phyloP scores from a whole-genome alignment of 1,140 invertebrate species.

The Diploscapter pachys region DNA sequence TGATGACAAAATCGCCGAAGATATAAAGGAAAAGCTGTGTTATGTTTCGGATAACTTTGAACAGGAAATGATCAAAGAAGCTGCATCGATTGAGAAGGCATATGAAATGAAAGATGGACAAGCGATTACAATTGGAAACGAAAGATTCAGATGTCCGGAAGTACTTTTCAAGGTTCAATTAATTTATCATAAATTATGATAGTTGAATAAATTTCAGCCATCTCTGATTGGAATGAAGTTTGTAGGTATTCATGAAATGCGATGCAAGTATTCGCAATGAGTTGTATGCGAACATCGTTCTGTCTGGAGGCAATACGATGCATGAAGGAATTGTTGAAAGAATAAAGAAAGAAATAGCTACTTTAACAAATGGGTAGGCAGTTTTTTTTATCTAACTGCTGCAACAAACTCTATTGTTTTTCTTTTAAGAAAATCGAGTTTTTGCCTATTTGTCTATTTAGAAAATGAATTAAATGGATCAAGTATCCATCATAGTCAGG shows the following conservation, averaged over 20 bases:
- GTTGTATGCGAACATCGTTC: not conserved
- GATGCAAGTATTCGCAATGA: not conserved
- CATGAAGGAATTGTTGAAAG: not conserved
- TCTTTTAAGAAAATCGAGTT: too few relatives aligned
- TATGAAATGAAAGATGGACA: not conserved
- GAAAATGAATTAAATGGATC: too few relatives aligned
- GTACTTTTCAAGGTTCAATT: not conserved
- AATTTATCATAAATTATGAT: not conserved
- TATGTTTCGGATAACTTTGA: not conserved
- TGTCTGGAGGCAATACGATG: constrained; percentile 3
- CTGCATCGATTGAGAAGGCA: not conserved
- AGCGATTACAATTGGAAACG: not conserved
- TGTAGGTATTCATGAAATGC: not conserved
- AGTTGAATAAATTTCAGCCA: not conserved
- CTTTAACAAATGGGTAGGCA: not conserved
- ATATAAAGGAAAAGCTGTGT: not conserved
- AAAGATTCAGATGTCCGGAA: not conserved
- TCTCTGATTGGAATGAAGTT: not conserved
- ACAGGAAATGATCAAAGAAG: not conserved
- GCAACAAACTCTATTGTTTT: too few relatives aligned
- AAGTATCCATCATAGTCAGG: too few relatives aligned
- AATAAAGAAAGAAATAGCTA: not conserved
- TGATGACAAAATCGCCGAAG: not conserved
- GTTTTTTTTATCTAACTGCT: too few relatives aligned
- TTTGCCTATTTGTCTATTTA: too few relatives aligned